A percentile compares a stretch with the other conserved stretches of the same genome.
Evolutionary conservation across 2,797 vertebrate genomes (phyloP).

Genomic region (Spondyliosoma cantharus): DNA sequence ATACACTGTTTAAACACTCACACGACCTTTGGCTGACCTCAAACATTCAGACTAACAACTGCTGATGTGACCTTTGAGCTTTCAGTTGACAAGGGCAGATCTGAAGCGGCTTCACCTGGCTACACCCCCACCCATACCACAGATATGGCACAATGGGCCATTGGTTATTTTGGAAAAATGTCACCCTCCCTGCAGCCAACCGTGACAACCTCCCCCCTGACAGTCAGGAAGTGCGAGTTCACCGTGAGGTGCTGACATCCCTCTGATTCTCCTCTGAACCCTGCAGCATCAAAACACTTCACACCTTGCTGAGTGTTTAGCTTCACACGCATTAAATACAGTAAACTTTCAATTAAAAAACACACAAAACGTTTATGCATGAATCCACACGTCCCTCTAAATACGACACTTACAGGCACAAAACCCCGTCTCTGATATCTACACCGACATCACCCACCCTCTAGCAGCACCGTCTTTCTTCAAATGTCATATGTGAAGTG

Average conservation of each 20-base stretch:
- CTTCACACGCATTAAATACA: constrained; percentile 45
- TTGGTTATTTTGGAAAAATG: constrained; percentile 66
- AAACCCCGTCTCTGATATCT: constrained; percentile 16
- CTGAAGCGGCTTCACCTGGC: constrained; percentile 61
- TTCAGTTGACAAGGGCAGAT: constrained; percentile 45
- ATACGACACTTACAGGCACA: background rate
- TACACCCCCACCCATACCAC: constrained; percentile 20
- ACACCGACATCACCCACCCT: constrained; percentile 34
- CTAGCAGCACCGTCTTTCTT: constrained; percentile 63
- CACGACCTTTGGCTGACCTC: constrained; percentile 52
- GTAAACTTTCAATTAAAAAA: constrained; percentile 50
- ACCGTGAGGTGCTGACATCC: constrained; percentile 14
- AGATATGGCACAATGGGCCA: constrained; percentile 29
- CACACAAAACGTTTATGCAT: background rate
- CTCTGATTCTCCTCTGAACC: constrained; percentile 33
- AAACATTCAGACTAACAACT: constrained; percentile 47
- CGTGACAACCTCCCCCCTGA: constrained; percentile 30
- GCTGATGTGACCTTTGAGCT: constrained; percentile 66
- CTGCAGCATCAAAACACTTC: constrained; percentile 46
- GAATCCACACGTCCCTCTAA: background rate
- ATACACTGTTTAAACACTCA: constrained; percentile 42
- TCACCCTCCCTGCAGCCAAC: constrained; percentile 50
- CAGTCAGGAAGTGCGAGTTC: constrained; percentile 44
- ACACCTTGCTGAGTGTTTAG: constrained; percentile 41
- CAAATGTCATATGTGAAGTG: constrained; percentile 85